These are phyloP conservation scores for Phaethon lepturus DNA, from an alignment of 2,113 vertebrate genomes.

Conservation along the genomic window DNA sequence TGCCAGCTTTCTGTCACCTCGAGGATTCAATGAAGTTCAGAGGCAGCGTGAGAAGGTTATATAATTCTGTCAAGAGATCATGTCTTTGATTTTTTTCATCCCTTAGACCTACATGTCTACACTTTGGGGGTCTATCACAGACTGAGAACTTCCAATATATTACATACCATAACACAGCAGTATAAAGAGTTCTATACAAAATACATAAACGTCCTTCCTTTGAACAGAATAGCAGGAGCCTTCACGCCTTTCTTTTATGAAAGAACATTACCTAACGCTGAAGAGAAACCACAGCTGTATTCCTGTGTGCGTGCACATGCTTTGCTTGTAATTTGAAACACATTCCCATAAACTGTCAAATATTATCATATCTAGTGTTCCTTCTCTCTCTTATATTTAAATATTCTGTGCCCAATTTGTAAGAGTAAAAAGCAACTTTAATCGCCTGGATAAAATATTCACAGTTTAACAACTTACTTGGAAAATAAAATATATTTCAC, in stretches of 20 bases:
- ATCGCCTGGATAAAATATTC: background rate
- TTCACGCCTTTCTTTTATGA: constrained; percentile 45
- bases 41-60: constrained; percentile 44
- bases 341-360: constrained; percentile 13
- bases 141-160: constrained; percentile 55
- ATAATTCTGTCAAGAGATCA: constrained; percentile 61
- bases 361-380: constrained; percentile 11
- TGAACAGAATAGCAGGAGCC: constrained; percentile 57
- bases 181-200: constrained; percentile 37
- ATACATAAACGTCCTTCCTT: constrained; percentile 42
- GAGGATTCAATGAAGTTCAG: constrained; percentile 35
- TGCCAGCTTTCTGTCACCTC: constrained; percentile 47
- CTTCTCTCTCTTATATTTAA: background rate
- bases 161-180: constrained; percentile 56
- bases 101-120: constrained; percentile 26
- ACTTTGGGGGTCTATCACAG: constrained; percentile 51
- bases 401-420: background rate
- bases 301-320: constrained; percentile 11
- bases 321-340: constrained; percentile 64
- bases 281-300: constrained; percentile 49
- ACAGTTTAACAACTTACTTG: background rate
- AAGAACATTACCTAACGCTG: constrained; percentile 37
- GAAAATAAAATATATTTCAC: constrained; percentile 22
- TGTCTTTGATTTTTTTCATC: constrained; percentile 57
- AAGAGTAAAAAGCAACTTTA: constrained; percentile 14